Evolutionary conservation across 2,113 vertebrate genomes (phyloP).

Genomic region (Bettongia penicillata): DNA sequence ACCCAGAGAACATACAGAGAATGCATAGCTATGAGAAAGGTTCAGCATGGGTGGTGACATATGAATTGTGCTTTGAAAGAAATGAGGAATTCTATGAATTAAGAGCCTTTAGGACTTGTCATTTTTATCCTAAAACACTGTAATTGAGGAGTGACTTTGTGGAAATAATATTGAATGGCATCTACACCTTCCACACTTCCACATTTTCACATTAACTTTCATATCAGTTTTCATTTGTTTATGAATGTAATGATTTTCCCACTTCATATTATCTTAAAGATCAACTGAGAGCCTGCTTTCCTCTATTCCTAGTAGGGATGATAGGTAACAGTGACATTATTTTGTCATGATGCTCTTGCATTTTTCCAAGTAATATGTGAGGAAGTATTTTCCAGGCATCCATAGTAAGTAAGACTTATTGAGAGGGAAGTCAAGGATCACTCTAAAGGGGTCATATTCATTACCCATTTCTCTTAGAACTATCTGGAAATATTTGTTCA

Average conservation of each 20-base stretch:
- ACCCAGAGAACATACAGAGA: neutral
- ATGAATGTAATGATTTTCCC: neutral
- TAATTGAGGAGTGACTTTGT: neutral
- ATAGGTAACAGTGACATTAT: neutral
- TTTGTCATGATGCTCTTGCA: neutral
- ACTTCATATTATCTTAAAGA: neutral
- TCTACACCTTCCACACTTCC: neutral
- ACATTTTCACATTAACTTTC: neutral
- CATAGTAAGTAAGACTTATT: neutral
- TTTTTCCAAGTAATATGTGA: slow-evolving; percentile 5
- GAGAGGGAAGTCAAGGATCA: neutral
- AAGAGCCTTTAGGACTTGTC: neutral
- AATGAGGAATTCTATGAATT: neutral
- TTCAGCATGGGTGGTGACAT: neutral
- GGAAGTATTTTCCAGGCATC: neutral
- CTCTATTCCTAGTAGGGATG: neutral
- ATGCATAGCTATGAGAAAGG: neutral
- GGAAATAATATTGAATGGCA: neutral
- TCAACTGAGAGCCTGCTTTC: neutral
- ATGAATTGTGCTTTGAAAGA: neutral
- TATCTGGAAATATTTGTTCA: neutral
- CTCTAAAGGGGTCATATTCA: neutral
- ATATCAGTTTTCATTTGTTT: neutral
- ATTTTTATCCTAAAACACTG: neutral
- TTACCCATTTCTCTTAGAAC: neutral